Percentiles rank a stretch among this genome's conserved stretches.
phyloP scores from a whole-genome alignment of 2,797 vertebrate species.

The Enteromius paludinosus region DNA sequence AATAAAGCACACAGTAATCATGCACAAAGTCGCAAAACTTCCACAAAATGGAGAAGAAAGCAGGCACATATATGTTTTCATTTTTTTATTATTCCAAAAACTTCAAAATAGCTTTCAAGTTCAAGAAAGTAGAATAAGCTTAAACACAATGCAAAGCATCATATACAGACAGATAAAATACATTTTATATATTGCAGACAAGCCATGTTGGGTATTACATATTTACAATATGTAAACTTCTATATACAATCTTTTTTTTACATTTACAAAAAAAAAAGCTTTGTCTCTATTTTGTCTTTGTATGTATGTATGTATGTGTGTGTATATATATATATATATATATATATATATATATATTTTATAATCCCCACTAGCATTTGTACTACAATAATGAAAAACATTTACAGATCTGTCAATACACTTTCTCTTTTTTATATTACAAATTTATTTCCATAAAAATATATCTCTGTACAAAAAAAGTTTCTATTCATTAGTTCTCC shows the following conservation, averaged over 20 bases:
- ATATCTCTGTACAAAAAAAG: constrained; percentile 99
- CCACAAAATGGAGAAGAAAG: background rate
- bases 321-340: constrained; percentile 74
- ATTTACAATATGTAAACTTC: constrained; percentile 98
- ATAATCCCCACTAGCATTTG: constrained; percentile 88
- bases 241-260: constrained; percentile 97
- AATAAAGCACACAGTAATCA: background rate
- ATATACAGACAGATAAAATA: constrained; percentile 99
- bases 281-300: constrained; percentile 81
- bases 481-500: constrained; percentile 69
- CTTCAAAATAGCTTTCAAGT: constrained; percentile 99
- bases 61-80: constrained; percentile 79
- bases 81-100: constrained; percentile 97
- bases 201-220: constrained; percentile 95
- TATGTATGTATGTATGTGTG: constrained; percentile 73
- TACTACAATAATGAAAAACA: constrained; percentile 98
- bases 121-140: constrained; percentile 95
- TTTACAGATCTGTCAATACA: constrained; percentile 90
- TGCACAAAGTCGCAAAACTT: background rate
- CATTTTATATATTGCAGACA: constrained; percentile 98
- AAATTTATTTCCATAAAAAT: constrained; percentile 99
- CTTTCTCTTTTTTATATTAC: constrained; percentile 91
- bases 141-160: constrained; percentile 96
- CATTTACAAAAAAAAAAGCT: constrained; percentile 91
- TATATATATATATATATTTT: constrained; percentile 73